These are phyloP conservation scores for Bimastos eiseni DNA, from an alignment of 2,888 invertebrate species.

Conservation along the genomic window DNA sequence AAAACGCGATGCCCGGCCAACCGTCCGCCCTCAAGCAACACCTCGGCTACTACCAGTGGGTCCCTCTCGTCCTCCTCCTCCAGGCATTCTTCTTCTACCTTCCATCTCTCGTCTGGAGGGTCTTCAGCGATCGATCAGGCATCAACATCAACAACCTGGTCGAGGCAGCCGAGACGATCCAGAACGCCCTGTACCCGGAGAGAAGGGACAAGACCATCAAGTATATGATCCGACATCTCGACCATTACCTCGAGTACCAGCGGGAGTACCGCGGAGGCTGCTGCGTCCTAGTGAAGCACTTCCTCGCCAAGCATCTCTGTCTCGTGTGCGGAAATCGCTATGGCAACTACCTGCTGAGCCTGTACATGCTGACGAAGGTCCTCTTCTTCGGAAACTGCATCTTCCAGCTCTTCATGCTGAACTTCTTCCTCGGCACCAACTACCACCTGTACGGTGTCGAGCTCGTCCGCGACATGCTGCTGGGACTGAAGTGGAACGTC, in stretches of 20 bases:
- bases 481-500: constrained; percentile 57
- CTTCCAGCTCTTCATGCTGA: constrained; percentile 64
- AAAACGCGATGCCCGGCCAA: constrained; percentile 29
- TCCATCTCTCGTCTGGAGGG: constrained; percentile 50
- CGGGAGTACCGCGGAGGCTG: constrained; percentile 61
- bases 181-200: constrained; percentile 62
- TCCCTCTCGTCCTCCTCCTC: constrained; percentile 61
- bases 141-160: constrained; percentile 63
- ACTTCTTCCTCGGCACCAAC: constrained; percentile 63
- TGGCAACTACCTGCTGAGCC: constrained; percentile 64
- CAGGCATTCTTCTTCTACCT: constrained; percentile 64
- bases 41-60: constrained; percentile 58
- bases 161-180: constrained; percentile 52
- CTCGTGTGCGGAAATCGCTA: constrained; percentile 60
- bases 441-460: constrained; percentile 63
- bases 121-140: constrained; percentile 50
- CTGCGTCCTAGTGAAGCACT: constrained; percentile 58
- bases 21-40: constrained; percentile 35
- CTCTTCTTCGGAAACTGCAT: constrained; percentile 63
- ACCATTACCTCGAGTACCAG: constrained; percentile 61
- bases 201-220: constrained; percentile 63
- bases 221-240: constrained; percentile 64
- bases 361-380: constrained; percentile 63
- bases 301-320: constrained; percentile 59
- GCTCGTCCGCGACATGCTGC: constrained; percentile 63